Base-by-base conservation (phyloP, 2,113 vertebrate genomes). In the Peucedramus taeniatus region DNA sequence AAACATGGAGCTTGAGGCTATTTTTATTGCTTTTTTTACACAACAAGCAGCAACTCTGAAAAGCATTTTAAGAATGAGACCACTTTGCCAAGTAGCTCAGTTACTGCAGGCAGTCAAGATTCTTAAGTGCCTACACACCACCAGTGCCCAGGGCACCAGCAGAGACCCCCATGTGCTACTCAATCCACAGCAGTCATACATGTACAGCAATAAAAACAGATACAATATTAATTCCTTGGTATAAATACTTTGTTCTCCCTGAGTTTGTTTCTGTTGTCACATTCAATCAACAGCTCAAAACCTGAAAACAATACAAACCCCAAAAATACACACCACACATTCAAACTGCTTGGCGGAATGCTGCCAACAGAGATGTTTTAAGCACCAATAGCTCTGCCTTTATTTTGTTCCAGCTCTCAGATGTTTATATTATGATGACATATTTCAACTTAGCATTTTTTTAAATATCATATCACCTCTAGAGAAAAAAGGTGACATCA, bases 1-100 rank as follows among this genome's bases (percentile, higher is more conserved):
- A 91, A 83, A 53, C 37, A 30, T 1, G 5, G 65, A 84, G 23
- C 28, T 39, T 59, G 21, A 83, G 50, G 33, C 10, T 61, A 42
- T 42, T 91, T 95, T 96, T 95, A 96, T 95, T 95, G 45, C 5
- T 71, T 89, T 44, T 47, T 78, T 89, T 45, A 59, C 51, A 53
- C 31, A 72, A 77, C 28, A 85, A 79, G 76, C 17, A 82, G 17
- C n/a, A 93, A 74, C 47, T 63, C 33, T 70, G 65, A 79, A 77
- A 65, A 74, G 59, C 50, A 80, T 59, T 83, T 83, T 68, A 59
- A 70, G 64, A 83, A 82, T 20, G 12, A 37, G 40, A 51, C 4
- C 42, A 28, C 63, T 63, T 75, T 40, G 57, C 53, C 31, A 21
- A 8, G 35, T 16, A 77, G n/a, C 30, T 90, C 65, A 44, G 15